Base-by-base conservation (phyloP, 2,113 vertebrate genomes). In the Chionis minor region DNA sequence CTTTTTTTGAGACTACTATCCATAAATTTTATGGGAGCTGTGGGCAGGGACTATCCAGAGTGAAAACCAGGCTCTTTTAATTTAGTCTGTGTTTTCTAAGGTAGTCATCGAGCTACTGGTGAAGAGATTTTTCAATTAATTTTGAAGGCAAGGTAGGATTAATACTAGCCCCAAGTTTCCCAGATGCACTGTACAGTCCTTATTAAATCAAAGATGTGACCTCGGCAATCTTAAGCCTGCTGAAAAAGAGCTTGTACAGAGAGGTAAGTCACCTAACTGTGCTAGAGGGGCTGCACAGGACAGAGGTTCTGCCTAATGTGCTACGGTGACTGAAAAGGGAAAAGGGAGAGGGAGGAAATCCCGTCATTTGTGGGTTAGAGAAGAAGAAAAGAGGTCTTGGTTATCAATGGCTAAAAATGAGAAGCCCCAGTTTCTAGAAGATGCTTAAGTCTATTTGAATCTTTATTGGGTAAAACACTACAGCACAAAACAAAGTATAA, bases 111-210 rank as follows among this genome's bases (percentile, higher is more conserved):
- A 94, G 27, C 21, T 59, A 74, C 40, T 62, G 63, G 28, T 83
- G 62, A 82, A 94, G 77, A 61, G 21, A 35, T 94, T 96, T 94
- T 89, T 58, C 75, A 90, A 80, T 80, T 91, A 93, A 95, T 66
- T 94, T 96, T 92, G 63, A 95, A 86, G 44, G 51, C 42, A 90
- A 65, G 55, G 3, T 66, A 72, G 24, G n/a, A 95, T 40, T 92
- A 66, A 93, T 86, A 88, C 26, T 83, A 61, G 14, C 62, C 74
- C 81, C 28, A 30, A 38, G 15, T 94, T 95, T 90, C 40, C 69
- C 61, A 96, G 80, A 23, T 61, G 54, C 21, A 88, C 23, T 86
- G 16, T 52, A 65, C 24, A 89, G 49, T 62, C 28, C 16, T 92
- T 91, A 90, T 73, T 90, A 93, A 97, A 92, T 92, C 62, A 94